Conservation (phyloP, 2,797 vertebrate genomes). For the Pangasius macronema region DNA sequence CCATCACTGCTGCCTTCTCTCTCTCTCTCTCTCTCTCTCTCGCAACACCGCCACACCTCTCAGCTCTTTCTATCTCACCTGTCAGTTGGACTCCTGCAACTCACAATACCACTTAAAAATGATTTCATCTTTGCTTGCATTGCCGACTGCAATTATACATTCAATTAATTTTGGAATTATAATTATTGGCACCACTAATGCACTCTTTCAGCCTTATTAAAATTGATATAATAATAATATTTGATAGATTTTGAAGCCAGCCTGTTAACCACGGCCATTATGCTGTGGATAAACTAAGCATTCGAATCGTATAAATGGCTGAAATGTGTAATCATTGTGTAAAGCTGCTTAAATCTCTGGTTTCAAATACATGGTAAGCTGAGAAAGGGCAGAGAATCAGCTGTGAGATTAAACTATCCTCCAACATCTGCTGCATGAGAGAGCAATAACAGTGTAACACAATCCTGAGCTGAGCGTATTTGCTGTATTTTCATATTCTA, state of each 20-base stretch:
- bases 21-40: background rate
- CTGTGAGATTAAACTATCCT: background rate
- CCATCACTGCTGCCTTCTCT: too few species aligned
- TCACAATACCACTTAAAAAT: too few species aligned
- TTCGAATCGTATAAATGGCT: conserved; percentile 16
- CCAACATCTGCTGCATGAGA: background rate
- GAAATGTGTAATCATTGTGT: background rate
- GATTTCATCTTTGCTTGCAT: background rate
- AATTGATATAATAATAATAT: background rate
- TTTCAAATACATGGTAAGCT: background rate
- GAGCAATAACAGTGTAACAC: background rate
- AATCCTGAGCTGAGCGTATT: background rate
- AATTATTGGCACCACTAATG: background rate
- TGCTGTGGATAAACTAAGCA: background rate
- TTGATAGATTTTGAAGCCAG: background rate
- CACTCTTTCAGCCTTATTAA: background rate
- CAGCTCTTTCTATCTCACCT: too few species aligned
- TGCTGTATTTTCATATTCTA: background rate
- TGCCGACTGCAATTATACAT: background rate
- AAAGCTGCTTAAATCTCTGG: background rate
- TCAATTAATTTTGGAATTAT: background rate
- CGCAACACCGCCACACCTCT: background rate
- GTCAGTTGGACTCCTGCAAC: background rate
- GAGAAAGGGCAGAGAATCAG: background rate
- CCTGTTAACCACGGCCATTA: background rate